Evolutionary conservation across 2,797 vertebrate species (phyloP).

Genomic region (Eremophila alpestris): DNA sequence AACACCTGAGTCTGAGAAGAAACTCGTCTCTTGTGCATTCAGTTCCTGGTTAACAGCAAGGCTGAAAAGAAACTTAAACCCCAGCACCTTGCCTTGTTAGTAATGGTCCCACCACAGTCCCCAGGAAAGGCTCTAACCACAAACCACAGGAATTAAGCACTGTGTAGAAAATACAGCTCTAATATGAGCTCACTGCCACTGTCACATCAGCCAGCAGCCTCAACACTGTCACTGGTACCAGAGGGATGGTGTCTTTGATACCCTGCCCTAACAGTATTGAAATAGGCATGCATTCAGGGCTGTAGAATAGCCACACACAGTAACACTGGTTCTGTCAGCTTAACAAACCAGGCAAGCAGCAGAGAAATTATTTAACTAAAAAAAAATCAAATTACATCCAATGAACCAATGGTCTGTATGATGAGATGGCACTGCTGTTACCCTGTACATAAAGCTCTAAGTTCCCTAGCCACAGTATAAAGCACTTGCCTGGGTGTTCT

Average conservation of each 20-base stretch:
- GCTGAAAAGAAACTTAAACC: too few species aligned
- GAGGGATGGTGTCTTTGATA: background rate
- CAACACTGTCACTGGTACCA: background rate
- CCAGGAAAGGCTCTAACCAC: background rate
- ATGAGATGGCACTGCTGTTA: background rate
- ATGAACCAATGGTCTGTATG: background rate
- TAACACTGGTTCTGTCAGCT: background rate
- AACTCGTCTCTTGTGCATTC: too few species aligned
- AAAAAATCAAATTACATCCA: background rate
- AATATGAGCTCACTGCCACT: background rate
- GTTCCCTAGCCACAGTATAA: background rate
- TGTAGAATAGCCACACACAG: background rate
- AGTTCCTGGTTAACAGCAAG: too few species aligned
- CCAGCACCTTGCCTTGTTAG: background rate
- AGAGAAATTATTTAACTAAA: background rate
- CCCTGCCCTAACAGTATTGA: background rate
- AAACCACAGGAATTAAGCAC: background rate
- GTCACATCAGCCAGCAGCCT: background rate
- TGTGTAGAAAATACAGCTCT: background rate
- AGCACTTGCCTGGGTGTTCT: background rate
- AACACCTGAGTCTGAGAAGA: too few species aligned
- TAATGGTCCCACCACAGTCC: background rate
- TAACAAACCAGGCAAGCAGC: accelerated
- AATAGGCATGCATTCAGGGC: background rate
- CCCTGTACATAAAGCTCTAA: background rate